phyloP scores from a whole-genome alignment of 92 coral and sea anemone species.

The Phenganax marumi region DNA sequence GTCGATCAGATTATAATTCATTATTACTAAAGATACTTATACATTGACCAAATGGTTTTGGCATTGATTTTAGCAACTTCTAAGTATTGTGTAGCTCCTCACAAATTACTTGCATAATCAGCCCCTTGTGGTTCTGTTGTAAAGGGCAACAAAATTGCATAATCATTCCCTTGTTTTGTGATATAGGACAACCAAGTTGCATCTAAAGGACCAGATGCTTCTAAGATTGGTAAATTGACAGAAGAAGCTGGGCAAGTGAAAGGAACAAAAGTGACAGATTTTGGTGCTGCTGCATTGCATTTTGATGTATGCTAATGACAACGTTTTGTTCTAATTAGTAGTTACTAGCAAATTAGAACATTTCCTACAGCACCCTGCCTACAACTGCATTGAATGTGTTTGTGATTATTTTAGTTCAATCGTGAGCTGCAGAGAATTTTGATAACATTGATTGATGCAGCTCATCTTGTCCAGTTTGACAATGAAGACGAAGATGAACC shows the following conservation, averaged over 20 bases:
- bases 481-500: constrained; percentile 44
- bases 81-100: no score
- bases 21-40: no score
- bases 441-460: constrained; percentile 88
- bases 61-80: no score
- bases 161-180: background rate
- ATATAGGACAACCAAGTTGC: constrained; percentile 11
- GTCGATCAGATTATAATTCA: no score
- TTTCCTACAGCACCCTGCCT: no score
- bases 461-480: constrained; percentile 78
- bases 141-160: constrained; percentile 11
- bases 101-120: no score
- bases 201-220: constrained; percentile 69
- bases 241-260: constrained; percentile 67
- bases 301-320: constrained; percentile 59
- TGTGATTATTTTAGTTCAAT: constrained; percentile 65
- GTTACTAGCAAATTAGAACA: background rate
- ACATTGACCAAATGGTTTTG: no score
- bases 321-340: background rate
- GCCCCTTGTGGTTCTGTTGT: background rate
- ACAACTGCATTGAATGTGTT: no score
- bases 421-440: constrained; percentile 84
- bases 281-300: constrained; percentile 45
- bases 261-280: constrained; percentile 60
- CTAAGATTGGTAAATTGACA: constrained; percentile 72